Evolutionary conservation across 1,140 invertebrate genomes (phyloP), one percentile per base, ranked within the genome.

Genomic region (Leptopilina clavipes): DNA sequence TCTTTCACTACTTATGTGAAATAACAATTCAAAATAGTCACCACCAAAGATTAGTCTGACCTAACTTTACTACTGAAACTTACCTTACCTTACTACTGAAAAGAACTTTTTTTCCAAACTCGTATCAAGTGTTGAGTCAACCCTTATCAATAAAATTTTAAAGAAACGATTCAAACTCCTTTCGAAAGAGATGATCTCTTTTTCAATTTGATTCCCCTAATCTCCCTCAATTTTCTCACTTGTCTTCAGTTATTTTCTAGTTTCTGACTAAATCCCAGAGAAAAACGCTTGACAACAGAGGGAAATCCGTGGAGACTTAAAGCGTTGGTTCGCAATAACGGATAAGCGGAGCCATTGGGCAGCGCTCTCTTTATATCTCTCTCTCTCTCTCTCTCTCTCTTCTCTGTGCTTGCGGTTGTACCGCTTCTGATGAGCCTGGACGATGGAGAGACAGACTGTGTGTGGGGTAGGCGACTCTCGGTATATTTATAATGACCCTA

Each of bases 401-500:
- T n/a, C 25, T 31, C 25, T 31, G 5, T 77, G 82, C 81, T 81
- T 76, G 83, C 77, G 81, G 74, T 76, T 83, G 45, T 56, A 59
- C 81, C 84, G 77, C 80, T 83, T 79, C 83, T 86, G 86, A 90
- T 86, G 84, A 86, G 84, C 79, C 80, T 70, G 86, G 85, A 86
- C 85, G 85, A 83, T 83, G 79, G 81, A 87, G 84, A 85, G 83
- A 83, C 80, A 80, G 76, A 77, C 71, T 83, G 80, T 40, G 37
- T 40, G 37, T 40, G 37, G 9, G 37, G 37, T 40, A 40, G 37
- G 85, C 79, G 76, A 87, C 82, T 84, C 83, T 84, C 83, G 86
- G 88, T 90, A 89, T 90, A 90, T 89, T 90, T 88, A 89, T 90
- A 90, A 90, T 90, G 88, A 89, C 83, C 88, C 88, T 89, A 90